phyloP scores from a whole-genome alignment of 53 echinoderm and acorn worm genomes.

The Henricia sp. region DNA sequence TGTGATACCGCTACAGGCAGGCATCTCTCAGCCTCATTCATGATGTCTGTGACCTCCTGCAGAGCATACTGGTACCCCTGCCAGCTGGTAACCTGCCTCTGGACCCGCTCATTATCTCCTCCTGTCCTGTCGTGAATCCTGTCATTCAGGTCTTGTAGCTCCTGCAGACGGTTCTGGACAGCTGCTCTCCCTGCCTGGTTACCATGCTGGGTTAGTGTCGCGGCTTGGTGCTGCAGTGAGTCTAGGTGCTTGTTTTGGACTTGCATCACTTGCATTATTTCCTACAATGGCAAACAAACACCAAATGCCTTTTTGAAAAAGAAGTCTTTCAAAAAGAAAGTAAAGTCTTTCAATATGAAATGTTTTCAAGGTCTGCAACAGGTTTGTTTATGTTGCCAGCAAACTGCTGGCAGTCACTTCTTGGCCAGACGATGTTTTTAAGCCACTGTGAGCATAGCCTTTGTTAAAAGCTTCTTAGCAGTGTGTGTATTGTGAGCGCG shows the following conservation, averaged over 20 bases:
- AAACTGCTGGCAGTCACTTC: too few relatives aligned
- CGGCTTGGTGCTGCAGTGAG: conserved; percentile 55
- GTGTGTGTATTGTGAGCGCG: too few relatives aligned
- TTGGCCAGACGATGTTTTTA: too few relatives aligned
- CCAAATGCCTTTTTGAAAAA: too few relatives aligned
- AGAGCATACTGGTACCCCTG: conserved; percentile 73
- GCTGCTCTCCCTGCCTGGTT: conserved; percentile 74
- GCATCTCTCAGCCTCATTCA: conserved; percentile 59
- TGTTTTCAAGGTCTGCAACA: too few relatives aligned
- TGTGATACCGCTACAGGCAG: conserved; percentile 63
- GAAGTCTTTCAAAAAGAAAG: not conserved
- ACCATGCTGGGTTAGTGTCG: conserved; percentile 54
- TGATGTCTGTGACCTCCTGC: conserved; percentile 68
- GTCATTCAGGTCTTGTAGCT: conserved; percentile 45
- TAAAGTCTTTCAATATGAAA: not conserved
- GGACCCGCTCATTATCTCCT: conserved; percentile 37
- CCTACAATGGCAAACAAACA: conserved; percentile 42
- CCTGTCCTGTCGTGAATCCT: conserved; percentile 12
- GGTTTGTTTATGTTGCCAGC: too few relatives aligned
- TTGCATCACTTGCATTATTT: conserved; percentile 67
- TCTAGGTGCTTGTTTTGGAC: conserved; percentile 63
- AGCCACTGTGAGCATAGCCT: too few relatives aligned
- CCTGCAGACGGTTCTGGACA: conserved; percentile 60
- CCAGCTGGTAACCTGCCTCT: conserved; percentile 67
- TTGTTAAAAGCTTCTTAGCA: too few relatives aligned